A percentile compares a stretch with the other conserved stretches of the same genome.
These are phyloP conservation scores for Elaphurus davidianus DNA, from an alignment of 2,113 vertebrate species.

Conservation along the genomic window DNA sequence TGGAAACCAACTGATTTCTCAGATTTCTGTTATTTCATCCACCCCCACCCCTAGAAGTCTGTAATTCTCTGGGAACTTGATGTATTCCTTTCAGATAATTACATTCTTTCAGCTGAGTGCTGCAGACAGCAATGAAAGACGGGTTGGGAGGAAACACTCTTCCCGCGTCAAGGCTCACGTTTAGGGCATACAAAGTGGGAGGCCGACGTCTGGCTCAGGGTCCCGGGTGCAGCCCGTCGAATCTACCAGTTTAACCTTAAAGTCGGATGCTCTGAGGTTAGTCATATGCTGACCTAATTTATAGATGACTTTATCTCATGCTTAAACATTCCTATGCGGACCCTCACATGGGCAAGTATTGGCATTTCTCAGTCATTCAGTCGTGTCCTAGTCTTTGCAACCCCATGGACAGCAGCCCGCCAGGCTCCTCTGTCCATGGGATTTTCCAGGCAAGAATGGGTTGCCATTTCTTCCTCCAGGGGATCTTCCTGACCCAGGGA, in stretches of 20 bases:
- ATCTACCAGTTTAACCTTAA: neutral
- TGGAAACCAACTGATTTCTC: neutral
- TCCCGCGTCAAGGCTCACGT: neutral
- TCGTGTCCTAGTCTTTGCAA: fast-evolving
- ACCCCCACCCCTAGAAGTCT: neutral
- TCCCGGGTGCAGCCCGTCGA: neutral
- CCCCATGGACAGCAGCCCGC: neutral
- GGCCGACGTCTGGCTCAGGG: neutral
- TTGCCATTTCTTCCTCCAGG: neutral
- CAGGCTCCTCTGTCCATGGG: neutral
- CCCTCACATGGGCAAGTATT: neutral
- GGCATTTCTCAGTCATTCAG: neutral
- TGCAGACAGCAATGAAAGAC: neutral
- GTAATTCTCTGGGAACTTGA: neutral
- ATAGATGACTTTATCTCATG: neutral
- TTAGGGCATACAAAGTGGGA: neutral
- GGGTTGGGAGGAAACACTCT: neutral
- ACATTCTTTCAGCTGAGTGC: neutral
- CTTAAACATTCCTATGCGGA: neutral
- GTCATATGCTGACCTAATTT: neutral
- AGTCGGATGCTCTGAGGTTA: neutral
- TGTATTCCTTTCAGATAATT: neutral
- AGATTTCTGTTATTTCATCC: neutral
- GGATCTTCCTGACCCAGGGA: neutral
- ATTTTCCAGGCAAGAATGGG: neutral